These are phyloP conservation scores for Heliangelus exortis DNA, from an alignment of 2,797 vertebrate species.

Conservation along the genomic window DNA sequence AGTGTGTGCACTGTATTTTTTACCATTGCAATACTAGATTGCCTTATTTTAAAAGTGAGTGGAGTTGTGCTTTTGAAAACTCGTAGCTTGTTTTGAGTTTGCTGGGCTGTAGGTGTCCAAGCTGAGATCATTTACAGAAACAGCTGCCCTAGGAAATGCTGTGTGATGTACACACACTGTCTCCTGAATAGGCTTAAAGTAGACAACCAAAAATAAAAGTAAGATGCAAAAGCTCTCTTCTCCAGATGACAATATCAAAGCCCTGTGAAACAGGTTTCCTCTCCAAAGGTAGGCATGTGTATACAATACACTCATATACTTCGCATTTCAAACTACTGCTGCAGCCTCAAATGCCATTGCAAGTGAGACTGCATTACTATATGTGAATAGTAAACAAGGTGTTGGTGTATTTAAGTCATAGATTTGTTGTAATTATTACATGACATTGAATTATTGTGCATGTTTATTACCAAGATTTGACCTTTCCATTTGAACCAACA, in stretches of 20 bases:
- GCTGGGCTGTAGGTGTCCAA: not conserved
- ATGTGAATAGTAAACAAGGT: not conserved
- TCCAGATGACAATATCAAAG: not conserved
- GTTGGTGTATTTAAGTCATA: not conserved
- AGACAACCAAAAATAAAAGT: not conserved
- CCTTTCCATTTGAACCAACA: not conserved
- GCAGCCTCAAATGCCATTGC: not conserved
- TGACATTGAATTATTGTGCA: not conserved
- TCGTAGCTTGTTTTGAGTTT: not conserved
- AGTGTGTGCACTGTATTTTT: not conserved
- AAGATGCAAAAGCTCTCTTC: not conserved
- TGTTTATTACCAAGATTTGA: not conserved
- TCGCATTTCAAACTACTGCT: not conserved
- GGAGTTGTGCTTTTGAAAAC: not conserved
- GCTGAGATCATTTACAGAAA: not conserved
- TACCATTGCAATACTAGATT: not conserved
- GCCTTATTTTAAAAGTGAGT: not conserved
- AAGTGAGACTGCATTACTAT: not conserved
- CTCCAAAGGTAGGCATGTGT: not conserved
- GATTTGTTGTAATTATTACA: not conserved
- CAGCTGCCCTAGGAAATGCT: not conserved
- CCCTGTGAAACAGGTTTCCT: not conserved
- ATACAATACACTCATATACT: rapidly evolving
- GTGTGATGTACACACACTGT: not conserved
- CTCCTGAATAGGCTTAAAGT: not conserved